phyloP scores from a whole-genome alignment of 2,888 invertebrate genomes.

The Oligia latruncula region DNA sequence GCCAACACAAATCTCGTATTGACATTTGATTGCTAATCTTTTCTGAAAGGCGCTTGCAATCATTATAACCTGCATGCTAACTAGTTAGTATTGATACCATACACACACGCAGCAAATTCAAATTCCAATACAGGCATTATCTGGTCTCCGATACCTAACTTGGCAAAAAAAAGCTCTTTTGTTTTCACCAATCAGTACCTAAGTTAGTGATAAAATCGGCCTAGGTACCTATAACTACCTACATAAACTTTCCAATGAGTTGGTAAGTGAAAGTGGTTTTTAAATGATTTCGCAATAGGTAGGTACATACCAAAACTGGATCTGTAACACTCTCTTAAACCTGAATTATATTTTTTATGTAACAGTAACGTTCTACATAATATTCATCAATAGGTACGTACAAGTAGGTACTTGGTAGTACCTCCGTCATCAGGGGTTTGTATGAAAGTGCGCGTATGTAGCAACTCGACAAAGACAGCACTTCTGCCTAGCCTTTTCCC shows the following conservation, averaged over 20 bases:
- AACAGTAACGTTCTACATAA: constrained; percentile 18
- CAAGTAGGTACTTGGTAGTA: no score
- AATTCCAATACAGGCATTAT: neutral
- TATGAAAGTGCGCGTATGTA: neutral
- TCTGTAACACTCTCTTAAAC: constrained; percentile 23
- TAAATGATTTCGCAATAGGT: constrained; percentile 17
- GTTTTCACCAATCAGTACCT: neutral
- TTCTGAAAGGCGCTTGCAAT: constrained; percentile 2
- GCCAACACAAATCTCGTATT: neutral
- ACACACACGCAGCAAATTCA: neutral
- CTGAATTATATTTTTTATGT: constrained; percentile 10
- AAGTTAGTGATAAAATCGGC: constrained; percentile 17
- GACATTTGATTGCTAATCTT: constrained; percentile 19
- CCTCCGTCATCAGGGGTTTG: neutral
- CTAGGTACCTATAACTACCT: neutral
- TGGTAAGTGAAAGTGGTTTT: constrained; percentile 53
- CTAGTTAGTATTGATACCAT: neutral
- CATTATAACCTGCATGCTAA: neutral
- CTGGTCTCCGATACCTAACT: no score
- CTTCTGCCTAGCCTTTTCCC: no score
- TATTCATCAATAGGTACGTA: neutral
- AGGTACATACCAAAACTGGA: constrained; percentile 32
- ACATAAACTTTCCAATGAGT: constrained; percentile 45
- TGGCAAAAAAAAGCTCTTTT: no score
- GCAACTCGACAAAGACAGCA: neutral